These are phyloP conservation scores for Baryphthengus martii DNA, from an alignment of 2,113 vertebrate genomes.

Conservation along the genomic window DNA sequence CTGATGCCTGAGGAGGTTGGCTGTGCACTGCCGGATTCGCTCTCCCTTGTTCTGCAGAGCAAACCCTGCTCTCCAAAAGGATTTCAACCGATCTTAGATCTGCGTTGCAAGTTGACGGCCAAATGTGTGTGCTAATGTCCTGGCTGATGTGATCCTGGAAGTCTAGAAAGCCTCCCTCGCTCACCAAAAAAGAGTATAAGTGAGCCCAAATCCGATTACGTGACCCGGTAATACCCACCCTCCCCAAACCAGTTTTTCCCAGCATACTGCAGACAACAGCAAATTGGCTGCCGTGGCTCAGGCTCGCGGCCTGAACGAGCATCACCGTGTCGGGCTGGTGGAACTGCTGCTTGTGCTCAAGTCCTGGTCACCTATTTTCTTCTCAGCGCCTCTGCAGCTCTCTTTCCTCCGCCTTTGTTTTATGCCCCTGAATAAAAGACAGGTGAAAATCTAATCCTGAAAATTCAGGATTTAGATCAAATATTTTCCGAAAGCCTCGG, in stretches of 20 bases:
- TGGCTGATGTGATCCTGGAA: background rate
- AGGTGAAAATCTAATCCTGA: background rate
- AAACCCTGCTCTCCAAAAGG: background rate
- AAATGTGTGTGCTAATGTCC: background rate
- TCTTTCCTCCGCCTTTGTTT: background rate
- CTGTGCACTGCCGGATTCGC: background rate
- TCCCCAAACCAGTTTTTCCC: background rate
- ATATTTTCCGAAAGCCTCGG: background rate
- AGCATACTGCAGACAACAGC: background rate
- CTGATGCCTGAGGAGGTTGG: background rate
- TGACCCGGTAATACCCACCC: background rate
- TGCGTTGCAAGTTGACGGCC: background rate
- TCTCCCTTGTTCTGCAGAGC: background rate
- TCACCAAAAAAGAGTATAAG: background rate
- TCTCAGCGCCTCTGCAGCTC: background rate
- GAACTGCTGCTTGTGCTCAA: too few species aligned
- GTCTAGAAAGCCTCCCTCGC: background rate
- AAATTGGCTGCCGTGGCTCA: background rate
- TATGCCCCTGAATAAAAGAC: background rate
- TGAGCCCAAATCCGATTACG: background rate
- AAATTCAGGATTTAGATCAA: background rate
- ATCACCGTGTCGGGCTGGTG: background rate
- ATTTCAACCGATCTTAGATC: background rate
- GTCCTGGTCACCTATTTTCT: background rate
- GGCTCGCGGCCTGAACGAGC: background rate